phyloP scores from a whole-genome alignment of 2,888 invertebrate species.

The Patella caerulea region DNA sequence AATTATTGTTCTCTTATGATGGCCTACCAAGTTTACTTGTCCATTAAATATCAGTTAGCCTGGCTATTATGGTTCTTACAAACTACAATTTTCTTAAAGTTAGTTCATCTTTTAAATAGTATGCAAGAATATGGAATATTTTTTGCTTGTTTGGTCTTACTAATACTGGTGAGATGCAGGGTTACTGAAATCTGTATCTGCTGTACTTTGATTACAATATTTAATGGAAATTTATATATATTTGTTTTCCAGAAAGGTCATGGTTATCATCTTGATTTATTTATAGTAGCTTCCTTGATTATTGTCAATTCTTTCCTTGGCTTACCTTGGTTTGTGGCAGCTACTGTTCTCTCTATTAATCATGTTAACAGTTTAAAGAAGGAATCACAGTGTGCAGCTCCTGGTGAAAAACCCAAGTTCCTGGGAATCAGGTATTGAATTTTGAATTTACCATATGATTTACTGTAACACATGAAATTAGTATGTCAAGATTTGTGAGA shows the following conservation, averaged over 20 bases:
- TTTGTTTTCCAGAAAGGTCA: constrained; percentile 83
- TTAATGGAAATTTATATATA: neutral
- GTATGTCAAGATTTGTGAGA: neutral
- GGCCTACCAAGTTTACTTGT: too few species aligned
- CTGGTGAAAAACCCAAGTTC: constrained; percentile 97
- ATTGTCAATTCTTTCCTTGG: constrained; percentile 92
- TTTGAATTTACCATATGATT: too few species aligned
- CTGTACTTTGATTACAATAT: too few species aligned
- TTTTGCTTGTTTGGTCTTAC: neutral
- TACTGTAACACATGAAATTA: too few species aligned
- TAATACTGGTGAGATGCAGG: too few species aligned
- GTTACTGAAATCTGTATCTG: neutral
- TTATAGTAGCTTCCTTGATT: constrained; percentile 89
- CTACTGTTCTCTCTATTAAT: constrained; percentile 96
- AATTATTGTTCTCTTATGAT: too few species aligned
- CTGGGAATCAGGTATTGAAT: constrained; percentile 82
- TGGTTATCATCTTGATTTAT: constrained; percentile 95
- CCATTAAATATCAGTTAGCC: too few species aligned
- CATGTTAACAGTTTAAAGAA: constrained; percentile 96
- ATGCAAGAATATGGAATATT: neutral
- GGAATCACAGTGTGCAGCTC: constrained; percentile 96
- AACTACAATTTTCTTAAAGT: too few species aligned
- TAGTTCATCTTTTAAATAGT: too few species aligned
- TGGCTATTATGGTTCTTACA: too few species aligned
- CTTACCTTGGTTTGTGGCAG: constrained; percentile 87